Conservation (phyloP, 2,888 invertebrate genomes). For the Drosophila falleni region DNA sequence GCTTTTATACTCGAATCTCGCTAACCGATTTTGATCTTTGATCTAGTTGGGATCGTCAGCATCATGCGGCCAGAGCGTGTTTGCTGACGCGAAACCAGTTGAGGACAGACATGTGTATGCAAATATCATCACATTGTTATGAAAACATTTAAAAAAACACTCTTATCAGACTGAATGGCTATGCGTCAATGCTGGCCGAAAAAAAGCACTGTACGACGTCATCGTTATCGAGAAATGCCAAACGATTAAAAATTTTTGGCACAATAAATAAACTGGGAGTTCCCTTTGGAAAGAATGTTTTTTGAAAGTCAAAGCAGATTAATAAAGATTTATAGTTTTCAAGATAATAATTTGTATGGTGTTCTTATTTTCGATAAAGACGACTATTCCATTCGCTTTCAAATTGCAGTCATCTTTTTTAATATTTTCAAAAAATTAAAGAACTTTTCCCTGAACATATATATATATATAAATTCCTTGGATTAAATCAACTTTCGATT, state of each 20-base stretch:
- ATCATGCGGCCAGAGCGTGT: constrained; percentile 69
- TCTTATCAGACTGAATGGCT: constrained; percentile 1
- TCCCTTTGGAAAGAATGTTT: constrained; percentile 29
- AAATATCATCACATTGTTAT: constrained; percentile 48
- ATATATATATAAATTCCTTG: not conserved
- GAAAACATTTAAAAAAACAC: constrained; percentile 49
- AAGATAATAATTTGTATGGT: not conserved
- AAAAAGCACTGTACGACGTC: constrained; percentile 33
- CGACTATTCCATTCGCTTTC: not conserved
- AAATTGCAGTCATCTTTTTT: not conserved
- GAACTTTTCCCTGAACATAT: too few relatives aligned
- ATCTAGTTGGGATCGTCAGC: constrained; percentile 36
- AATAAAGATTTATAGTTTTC: not conserved
- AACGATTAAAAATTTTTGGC: not conserved
- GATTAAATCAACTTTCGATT: not conserved
- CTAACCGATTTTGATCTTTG: constrained; percentile 11
- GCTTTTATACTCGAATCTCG: constrained; percentile 59
- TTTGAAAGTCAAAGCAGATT: constrained; percentile 4
- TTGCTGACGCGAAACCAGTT: constrained; percentile 51
- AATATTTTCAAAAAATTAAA: not conserved
- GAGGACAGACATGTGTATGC: constrained; percentile 40
- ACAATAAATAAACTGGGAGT: constrained; percentile 30
- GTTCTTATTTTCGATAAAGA: not conserved
- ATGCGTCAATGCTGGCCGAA: constrained; percentile 52
- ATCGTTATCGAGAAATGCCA: constrained; percentile 1